Base-by-base conservation (phyloP, 1,140 invertebrate genomes). In the Drosophila nikananu region DNA sequence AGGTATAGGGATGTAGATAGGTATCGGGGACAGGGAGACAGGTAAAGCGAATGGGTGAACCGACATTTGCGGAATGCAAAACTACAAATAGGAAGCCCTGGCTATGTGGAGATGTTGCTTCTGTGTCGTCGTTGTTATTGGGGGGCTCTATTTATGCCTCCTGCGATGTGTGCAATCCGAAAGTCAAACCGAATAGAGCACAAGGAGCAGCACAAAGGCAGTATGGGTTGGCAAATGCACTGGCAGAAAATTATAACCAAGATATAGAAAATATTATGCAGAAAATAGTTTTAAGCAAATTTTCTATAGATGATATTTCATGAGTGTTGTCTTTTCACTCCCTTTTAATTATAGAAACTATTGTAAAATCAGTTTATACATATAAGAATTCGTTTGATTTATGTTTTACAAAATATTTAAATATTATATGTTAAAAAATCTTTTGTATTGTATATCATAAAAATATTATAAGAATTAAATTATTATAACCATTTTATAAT, bases 131-230 rank as follows among this genome's bases (percentile, higher is more conserved):
- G 64, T 35, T 57, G 48, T 35, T 71, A 54, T 55, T 41, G 57
- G 48, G 61, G 61, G 72, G 68, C 81, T 83, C 77, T 87, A 89
- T 89, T 87, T 87, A 87, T 87, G 83, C 80, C 83, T 79, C 76
- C 57, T 77, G 63, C 55, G 66, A 52, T 83, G 64, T 77, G 41
- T 74, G 61, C 35, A 66, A 77, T 62, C 61, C 72, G 49, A 65
- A 77, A 63, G 77, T 46, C 78, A 72, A 52, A 49, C 55, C 61
- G 66, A 77, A 71, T 49, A 75, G 63, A 66, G 51, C 58, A 68
- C 58, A 49, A 80, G 61, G 37, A 52, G 57, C 51, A 51, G 41
- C 30, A 19, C 27, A 46, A 44, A 67, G 51, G 39, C 42, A 44
- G n/a, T 44, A 21, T 19, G 72, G 68, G 39, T 57, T 54, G 61